Conservation (phyloP, 2,797 vertebrate genomes). For the Geotrypetes seraphini region DNA sequence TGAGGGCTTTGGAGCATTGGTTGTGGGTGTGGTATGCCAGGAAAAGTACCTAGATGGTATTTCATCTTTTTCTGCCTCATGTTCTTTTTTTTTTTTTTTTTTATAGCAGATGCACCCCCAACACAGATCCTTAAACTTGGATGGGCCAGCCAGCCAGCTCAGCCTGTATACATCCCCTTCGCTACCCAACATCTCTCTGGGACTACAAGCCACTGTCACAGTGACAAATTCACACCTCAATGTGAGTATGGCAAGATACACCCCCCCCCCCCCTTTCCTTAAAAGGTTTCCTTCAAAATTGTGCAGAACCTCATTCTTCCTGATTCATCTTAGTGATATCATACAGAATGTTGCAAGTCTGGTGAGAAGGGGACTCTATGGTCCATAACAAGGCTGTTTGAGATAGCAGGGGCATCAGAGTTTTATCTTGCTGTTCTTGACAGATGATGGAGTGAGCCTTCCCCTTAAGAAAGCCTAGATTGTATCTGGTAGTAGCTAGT, state of each 20-base stretch:
- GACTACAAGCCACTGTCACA: conserved; percentile 72
- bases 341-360: too few relatives aligned
- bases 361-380: too few relatives aligned
- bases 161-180: conserved; percentile 93
- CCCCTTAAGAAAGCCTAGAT: too few relatives aligned
- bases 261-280: not conserved
- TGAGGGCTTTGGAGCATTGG: too few relatives aligned
- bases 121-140: conserved; percentile 71
- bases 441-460: too few relatives aligned
- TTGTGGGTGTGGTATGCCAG: too few relatives aligned
- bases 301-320: too few relatives aligned
- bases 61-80: not conserved
- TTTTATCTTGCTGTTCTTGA: too few relatives aligned
- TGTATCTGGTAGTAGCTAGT: too few relatives aligned
- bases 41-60: not conserved
- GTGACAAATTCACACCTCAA: conserved; percentile 76
- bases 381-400: too few relatives aligned
- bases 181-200: conserved; percentile 90
- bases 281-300: not conserved
- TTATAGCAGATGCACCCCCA: conserved; percentile 74
- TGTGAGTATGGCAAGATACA: conserved; percentile 44
- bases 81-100: not conserved
- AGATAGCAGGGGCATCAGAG: too few relatives aligned
- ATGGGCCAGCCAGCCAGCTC: conserved; percentile 75
- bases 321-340: too few relatives aligned